Conservation (phyloP, 92 coral and sea anemone species). For the Phenganax stokvisi region DNA sequence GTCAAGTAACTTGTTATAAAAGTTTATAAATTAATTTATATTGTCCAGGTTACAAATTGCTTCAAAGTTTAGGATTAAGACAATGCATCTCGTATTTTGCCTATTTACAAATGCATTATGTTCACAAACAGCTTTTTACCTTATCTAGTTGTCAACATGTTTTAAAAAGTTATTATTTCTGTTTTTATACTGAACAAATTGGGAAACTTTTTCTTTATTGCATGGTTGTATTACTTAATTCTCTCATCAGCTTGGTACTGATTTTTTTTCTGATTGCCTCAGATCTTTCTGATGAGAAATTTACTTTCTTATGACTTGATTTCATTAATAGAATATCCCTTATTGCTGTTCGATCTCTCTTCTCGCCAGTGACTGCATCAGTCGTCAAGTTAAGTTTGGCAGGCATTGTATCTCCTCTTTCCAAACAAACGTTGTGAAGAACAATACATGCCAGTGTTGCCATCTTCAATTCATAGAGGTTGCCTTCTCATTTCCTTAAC, state of each 20-base stretch:
- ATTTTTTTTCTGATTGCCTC: background rate
- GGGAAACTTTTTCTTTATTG: background rate
- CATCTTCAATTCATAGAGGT: constrained; percentile 26
- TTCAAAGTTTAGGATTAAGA: too few relatives aligned
- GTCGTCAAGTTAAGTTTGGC: constrained; percentile 48
- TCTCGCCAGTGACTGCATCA: constrained; percentile 31
- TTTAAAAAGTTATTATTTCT: background rate
- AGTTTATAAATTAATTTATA: too few relatives aligned
- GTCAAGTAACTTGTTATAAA: too few relatives aligned
- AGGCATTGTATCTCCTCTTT: constrained; percentile 29
- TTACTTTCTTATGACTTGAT: background rate
- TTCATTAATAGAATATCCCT: constrained; percentile 21
- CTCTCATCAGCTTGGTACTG: constrained; percentile 8
- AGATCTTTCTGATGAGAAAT: background rate
- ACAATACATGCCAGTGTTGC: constrained; percentile 47
- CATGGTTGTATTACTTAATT: background rate
- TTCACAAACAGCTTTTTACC: background rate
- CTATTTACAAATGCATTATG: too few relatives aligned
- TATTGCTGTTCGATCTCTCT: constrained; percentile 33
- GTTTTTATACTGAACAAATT: background rate
- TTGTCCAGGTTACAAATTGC: too few relatives aligned
- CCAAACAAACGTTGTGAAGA: constrained; percentile 38
- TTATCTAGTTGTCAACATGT: background rate
- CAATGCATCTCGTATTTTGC: too few relatives aligned
- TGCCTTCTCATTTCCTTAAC: constrained; percentile 27